These are phyloP conservation scores for Pemphigus obesinymphae DNA, from an alignment of 1,140 invertebrate genomes.

Conservation along the genomic window DNA sequence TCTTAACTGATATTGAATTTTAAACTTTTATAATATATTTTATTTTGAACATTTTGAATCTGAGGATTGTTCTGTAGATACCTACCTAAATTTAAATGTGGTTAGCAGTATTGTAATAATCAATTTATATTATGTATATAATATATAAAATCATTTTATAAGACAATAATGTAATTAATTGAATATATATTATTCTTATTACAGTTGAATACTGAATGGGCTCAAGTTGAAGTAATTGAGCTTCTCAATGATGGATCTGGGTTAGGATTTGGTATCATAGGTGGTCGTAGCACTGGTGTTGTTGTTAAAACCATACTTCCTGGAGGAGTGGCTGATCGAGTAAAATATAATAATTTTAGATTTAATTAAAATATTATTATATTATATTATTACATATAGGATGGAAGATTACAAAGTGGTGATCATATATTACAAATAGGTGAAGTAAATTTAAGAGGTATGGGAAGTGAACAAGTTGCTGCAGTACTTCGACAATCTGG, in stretches of 20 bases:
- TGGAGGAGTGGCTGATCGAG: conserved; percentile 83
- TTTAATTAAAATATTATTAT: neutral
- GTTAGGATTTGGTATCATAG: conserved; percentile 90
- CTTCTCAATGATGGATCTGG: conserved; percentile 79
- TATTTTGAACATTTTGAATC: too few species aligned
- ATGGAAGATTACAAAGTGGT: conserved; percentile 80
- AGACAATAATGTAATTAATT: neutral
- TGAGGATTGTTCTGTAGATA: too few species aligned
- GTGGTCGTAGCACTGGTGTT: conserved; percentile 90
- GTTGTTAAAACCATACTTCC: conserved; percentile 92
- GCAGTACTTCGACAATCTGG: conserved; percentile 84
- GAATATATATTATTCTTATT: conserved; percentile 42
- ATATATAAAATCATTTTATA: neutral
- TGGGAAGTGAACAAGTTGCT: conserved; percentile 90
- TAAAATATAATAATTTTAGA: conserved; percentile 51
- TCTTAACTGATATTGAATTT: too few species aligned
- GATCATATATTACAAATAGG: conserved; percentile 94
- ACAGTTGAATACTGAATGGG: conserved; percentile 83
- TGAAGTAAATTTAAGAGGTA: conserved; percentile 83
- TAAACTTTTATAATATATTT: too few species aligned
- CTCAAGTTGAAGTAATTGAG: conserved; percentile 82
- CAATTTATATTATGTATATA: neutral
- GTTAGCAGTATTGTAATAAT: neutral
- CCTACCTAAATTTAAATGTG: neutral
- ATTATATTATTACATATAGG: conserved; percentile 54